Conservation (phyloP, 1,140 invertebrate genomes). For the Drosophila nikananu region DNA sequence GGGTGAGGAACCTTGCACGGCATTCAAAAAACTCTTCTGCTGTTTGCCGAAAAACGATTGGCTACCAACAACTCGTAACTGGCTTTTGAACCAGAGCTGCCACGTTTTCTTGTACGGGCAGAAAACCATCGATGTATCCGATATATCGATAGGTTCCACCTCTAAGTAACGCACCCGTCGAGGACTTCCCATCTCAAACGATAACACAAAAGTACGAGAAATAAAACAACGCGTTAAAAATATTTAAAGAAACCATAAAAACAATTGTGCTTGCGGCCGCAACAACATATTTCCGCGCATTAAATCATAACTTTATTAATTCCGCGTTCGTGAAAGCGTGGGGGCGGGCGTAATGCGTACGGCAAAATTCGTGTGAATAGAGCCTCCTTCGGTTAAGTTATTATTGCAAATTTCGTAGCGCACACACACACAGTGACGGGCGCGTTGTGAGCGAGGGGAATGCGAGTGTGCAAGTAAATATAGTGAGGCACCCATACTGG, state of each 20-base stretch:
- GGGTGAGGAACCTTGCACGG: rapidly evolving
- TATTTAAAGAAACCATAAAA: constrained; percentile 27
- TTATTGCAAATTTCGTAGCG: constrained; percentile 54
- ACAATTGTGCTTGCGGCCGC: constrained; percentile 47
- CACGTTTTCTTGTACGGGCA: neutral
- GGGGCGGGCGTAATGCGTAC: neutral
- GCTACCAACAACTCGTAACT: neutral
- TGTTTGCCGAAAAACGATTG: neutral
- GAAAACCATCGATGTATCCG: neutral
- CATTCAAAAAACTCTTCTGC: neutral
- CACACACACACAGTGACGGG: constrained; percentile 29
- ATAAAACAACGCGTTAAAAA: constrained; percentile 30
- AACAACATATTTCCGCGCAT: constrained; percentile 21
- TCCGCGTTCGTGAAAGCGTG: constrained; percentile 10
- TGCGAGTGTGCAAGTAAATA: constrained; percentile 52
- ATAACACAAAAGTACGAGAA: constrained; percentile 15
- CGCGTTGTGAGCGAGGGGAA: constrained; percentile 24
- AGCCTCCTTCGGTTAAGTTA: constrained; percentile 41
- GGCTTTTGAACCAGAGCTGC: neutral
- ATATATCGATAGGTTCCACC: neutral
- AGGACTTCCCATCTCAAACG: neutral
- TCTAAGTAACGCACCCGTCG: too few species aligned
- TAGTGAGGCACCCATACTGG: constrained; percentile 53
- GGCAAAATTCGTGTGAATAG: constrained; percentile 14
- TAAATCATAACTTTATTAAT: neutral